phyloP scores from a whole-genome alignment of 2,888 invertebrate genomes.

The Odontocolon sp. region DNA sequence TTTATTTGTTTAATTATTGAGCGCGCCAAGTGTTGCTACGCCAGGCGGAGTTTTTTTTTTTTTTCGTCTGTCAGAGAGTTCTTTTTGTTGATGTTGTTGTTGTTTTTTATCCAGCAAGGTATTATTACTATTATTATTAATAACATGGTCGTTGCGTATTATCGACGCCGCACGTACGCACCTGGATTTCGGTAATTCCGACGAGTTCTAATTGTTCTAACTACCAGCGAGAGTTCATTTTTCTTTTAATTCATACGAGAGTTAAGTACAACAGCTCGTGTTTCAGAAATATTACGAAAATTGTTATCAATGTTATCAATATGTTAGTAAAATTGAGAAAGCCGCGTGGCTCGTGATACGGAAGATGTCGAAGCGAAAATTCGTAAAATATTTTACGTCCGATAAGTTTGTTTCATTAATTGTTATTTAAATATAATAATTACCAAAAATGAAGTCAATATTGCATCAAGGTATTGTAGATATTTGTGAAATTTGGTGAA shows the following conservation, averaged over 20 bases:
- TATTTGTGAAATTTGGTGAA: too few species aligned
- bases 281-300: background rate
- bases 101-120: too few species aligned
- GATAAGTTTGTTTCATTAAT: background rate
- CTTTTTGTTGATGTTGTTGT: background rate
- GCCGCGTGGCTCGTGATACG: too few species aligned
- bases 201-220: background rate
- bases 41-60: constrained; percentile 15
- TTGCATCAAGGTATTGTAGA: too few species aligned
- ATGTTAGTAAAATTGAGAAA: background rate
- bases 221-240: too few species aligned
- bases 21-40: constrained; percentile 24
- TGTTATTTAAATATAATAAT: too few species aligned
- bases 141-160: background rate
- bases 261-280: constrained; percentile 20
- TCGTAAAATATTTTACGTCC: background rate
- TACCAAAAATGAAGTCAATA: too few species aligned
- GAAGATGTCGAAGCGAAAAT: background rate
- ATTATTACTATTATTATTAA: too few species aligned
- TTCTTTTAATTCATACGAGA: background rate
- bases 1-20: constrained; percentile 17
- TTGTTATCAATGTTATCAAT: background rate
- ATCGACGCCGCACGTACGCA: constrained; percentile 1
- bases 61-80: background rate
- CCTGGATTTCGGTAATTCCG: background rate